Evolutionary conservation across 2,888 invertebrate species (phyloP), one percentile per base, ranked within the genome.

Genomic region (Orchesella flavescens): DNA sequence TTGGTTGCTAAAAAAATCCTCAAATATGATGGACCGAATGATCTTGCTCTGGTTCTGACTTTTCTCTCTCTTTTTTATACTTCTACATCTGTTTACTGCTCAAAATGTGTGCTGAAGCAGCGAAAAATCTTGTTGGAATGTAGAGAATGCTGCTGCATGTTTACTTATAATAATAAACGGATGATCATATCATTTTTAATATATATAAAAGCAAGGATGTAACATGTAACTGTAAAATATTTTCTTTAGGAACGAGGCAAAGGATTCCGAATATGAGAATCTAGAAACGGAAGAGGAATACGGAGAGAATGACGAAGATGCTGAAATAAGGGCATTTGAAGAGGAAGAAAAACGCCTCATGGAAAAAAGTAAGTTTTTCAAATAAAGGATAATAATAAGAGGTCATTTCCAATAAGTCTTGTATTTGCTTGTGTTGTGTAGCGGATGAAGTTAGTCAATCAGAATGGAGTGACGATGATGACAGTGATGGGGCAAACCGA

Each of bases 391-490:
- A 66, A 15, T n/a, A 23, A 13, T 66, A 17, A 17, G 44, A 17
- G 46, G 17, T 66, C 9, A 66, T n/a, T n/a, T 17, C 2, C 1
- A 44, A 44, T 1, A 17, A 23, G 44, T 66, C 1, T 44, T 2
- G 17, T 49, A 49, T 49, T 10, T 49, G 34, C 7, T 34, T 34
- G 34, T 34, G 34, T 34, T 73, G 73, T 78, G 71, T 69, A 82
- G 87, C 87, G 17, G 87, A 88, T 83, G 89, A 89, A 80, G 88
- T 89, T n/a, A 95, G 95, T 90, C 94, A 95, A 89, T 95, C 95
- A n/a, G 95, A 95, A 89, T 95, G 95, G 95, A 94, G 94, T 86
- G 93, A 93, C 17, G 93, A 93, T 91, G 93, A 93, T 88, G 92
- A 92, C 87, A 93, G 93, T 87, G 93, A 93, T 87, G 93, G 93